These are phyloP conservation scores for Thymallus thymallus DNA, from an alignment of 2,113 vertebrate genomes.

Conservation along the genomic window DNA sequence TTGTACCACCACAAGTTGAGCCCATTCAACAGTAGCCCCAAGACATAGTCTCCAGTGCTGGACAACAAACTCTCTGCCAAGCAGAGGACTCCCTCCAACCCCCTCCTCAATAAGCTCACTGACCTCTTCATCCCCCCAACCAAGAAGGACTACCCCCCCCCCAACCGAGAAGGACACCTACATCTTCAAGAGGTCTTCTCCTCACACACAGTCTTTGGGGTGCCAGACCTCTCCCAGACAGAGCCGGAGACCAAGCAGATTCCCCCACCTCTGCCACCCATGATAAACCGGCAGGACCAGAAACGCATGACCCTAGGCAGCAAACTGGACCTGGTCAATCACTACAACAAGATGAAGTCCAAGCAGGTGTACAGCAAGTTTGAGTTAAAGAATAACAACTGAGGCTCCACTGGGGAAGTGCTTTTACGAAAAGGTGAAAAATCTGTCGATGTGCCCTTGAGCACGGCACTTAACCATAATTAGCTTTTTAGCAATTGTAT, in stretches of 20 bases:
- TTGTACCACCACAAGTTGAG: slow-evolving; percentile 65
- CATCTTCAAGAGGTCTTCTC: slow-evolving; percentile 38
- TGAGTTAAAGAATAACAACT: slow-evolving; percentile 71
- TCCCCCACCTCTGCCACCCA: slow-evolving; percentile 52
- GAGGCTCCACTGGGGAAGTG: not conserved
- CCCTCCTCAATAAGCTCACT: slow-evolving; percentile 63
- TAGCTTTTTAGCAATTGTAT: too few relatives aligned
- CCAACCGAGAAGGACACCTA: slow-evolving; percentile 51
- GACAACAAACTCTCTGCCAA: slow-evolving; percentile 57
- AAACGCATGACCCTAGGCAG: slow-evolving; percentile 93
- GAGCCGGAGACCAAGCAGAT: slow-evolving; percentile 56
- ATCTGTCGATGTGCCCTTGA: too few relatives aligned
- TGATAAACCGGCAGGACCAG: slow-evolving; percentile 65
- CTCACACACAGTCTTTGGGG: slow-evolving; percentile 52
- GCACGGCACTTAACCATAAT: too few relatives aligned
- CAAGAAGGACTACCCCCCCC: slow-evolving; percentile 56
- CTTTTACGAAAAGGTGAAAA: too few relatives aligned
- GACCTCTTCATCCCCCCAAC: slow-evolving; percentile 56
- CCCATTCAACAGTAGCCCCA: slow-evolving; percentile 37
- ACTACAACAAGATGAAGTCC: slow-evolving; percentile 89
- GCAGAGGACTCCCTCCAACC: slow-evolving; percentile 48
- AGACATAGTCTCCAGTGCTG: slow-evolving; percentile 10
- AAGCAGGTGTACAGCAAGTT: slow-evolving; percentile 90
- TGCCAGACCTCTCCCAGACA: slow-evolving; percentile 58
- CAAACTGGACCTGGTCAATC: slow-evolving; percentile 93